Evolutionary conservation across 2,888 invertebrate species (phyloP).

Genomic region (Tholera decimalis): DNA sequence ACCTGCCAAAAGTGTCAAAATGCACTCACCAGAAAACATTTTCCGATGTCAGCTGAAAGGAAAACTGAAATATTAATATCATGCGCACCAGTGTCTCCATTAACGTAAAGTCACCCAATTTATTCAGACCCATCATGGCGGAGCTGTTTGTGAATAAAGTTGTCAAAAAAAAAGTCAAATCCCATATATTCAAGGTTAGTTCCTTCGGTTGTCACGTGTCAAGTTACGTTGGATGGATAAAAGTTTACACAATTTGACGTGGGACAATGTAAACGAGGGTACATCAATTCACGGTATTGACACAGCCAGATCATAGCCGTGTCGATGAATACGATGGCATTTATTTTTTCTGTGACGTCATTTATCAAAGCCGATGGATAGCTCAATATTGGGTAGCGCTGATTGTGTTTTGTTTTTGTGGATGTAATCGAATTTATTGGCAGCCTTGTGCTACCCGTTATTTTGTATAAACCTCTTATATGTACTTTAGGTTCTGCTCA

Average conservation of each 20-base stretch:
- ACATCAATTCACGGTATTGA: conserved; percentile 51
- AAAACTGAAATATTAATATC: conserved; percentile 36
- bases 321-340: conserved; percentile 38
- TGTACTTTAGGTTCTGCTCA: too few relatives aligned
- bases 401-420: conserved; percentile 43
- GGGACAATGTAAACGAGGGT: conserved; percentile 48
- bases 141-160: not conserved
- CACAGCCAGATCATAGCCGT: conserved; percentile 50
- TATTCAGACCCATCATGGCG: conserved; percentile 11
- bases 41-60: conserved; percentile 4
- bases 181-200: not conserved
- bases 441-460: too few relatives aligned
- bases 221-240: not conserved
- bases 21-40: conserved; percentile 1
- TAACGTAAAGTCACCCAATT: conserved; percentile 12
- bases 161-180: conserved; percentile 1
- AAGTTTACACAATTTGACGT: conserved; percentile 59
- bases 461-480: too few relatives aligned
- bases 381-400: conserved; percentile 30
- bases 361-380: conserved; percentile 25
- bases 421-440: conserved; percentile 13
- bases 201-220: conserved; percentile 2
- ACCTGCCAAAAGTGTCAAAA: not conserved
- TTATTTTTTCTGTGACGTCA: conserved; percentile 51
- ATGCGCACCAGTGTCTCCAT: conserved; percentile 25